These are phyloP conservation scores for Protosalanx chinensis DNA, from an alignment of 2,797 vertebrate species.

Conservation along the genomic window DNA sequence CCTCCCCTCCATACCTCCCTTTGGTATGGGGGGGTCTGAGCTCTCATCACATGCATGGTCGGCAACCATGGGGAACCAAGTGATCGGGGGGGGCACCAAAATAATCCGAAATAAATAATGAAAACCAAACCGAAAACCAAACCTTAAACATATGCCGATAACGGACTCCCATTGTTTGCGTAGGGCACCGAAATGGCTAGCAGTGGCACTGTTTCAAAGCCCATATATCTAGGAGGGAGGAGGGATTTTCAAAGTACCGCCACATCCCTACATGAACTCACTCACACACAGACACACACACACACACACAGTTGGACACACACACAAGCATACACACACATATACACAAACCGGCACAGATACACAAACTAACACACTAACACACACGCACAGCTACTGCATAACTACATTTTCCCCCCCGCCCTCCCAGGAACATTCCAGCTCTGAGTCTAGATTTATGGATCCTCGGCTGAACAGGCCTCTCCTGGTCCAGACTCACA, in stretches of 20 bases:
- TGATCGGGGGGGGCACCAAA: no score
- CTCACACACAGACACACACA: slow-evolving; percentile 16
- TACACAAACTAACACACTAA: neutral
- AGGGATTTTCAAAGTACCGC: slow-evolving; percentile 51
- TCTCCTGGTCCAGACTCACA: slow-evolving; percentile 61
- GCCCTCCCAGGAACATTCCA: slow-evolving; percentile 49
- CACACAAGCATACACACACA: slow-evolving; percentile 15
- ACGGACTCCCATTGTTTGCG: no score
- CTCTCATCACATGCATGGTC: no score
- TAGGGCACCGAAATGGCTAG: no score
- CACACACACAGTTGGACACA: slow-evolving; percentile 3
- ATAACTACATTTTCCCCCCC: slow-evolving; percentile 34
- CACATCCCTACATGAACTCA: slow-evolving; percentile 15
- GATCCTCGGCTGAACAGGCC: slow-evolving; percentile 51
- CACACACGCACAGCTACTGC: slow-evolving; percentile 30
- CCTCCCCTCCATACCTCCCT: no score
- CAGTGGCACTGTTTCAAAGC: no score
- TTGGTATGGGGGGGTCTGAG: no score
- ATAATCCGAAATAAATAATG: no score
- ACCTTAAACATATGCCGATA: no score
- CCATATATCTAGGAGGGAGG: neutral
- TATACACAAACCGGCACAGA: neutral
- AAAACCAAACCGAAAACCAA: no score
- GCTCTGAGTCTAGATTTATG: slow-evolving; percentile 60
- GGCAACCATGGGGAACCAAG: no score